Percentiles rank a stretch among this genome's conserved stretches.
Conservation (phyloP, 2,888 invertebrate genomes). For the Baronia brevicornis region DNA sequence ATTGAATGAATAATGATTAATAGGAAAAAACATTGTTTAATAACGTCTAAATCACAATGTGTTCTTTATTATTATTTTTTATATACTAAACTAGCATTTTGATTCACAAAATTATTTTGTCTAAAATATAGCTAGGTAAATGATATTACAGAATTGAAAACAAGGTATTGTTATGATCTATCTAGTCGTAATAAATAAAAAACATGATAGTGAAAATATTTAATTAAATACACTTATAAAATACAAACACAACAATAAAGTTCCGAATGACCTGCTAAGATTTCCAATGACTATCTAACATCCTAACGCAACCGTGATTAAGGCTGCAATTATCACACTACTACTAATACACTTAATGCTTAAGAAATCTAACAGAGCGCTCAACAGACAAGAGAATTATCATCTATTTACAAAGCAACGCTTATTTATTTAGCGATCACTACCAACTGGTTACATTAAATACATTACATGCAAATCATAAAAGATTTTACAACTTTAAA, state of each 20-base stretch:
- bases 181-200: conserved; percentile 23
- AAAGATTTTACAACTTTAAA: conserved; percentile 25
- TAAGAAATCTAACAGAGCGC: conserved; percentile 1
- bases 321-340: conserved; percentile 2
- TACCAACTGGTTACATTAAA: too few relatives aligned
- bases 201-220: conserved; percentile 40
- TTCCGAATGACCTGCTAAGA: conserved; percentile 29
- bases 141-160: neutral
- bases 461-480: too few relatives aligned
- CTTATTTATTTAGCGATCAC: conserved; percentile 40
- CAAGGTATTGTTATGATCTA: conserved; percentile 8
- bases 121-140: neutral
- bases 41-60: too few relatives aligned
- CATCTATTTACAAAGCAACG: conserved; percentile 47
- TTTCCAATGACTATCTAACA: conserved; percentile 7
- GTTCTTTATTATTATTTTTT: too few relatives aligned
- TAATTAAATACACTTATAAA: conserved; percentile 58
- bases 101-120: too few relatives aligned
- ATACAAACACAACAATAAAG: conserved; percentile 58
- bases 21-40: too few relatives aligned
- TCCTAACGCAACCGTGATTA: neutral
- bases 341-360: conserved; percentile 4
- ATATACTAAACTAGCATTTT: too few relatives aligned
- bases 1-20: too few relatives aligned
- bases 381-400: conserved; percentile 26